phyloP scores from a whole-genome alignment of 2,797 vertebrate genomes.

The Lagothrix lagotricha region DNA sequence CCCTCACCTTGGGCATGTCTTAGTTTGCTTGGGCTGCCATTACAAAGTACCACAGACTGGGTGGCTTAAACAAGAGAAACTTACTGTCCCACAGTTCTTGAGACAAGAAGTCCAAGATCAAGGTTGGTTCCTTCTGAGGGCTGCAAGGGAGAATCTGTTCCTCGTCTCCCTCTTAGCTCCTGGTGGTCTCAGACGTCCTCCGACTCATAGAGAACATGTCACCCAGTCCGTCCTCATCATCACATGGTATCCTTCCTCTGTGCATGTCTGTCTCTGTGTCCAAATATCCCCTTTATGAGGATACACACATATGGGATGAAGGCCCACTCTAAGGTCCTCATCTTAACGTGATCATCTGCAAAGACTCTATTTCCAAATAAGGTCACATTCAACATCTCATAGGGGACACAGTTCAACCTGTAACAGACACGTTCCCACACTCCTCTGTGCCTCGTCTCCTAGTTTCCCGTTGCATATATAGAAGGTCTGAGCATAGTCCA shows the following conservation, averaged over 20 bases:
- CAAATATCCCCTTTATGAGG: neutral
- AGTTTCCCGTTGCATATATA: neutral
- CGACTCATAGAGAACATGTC: neutral
- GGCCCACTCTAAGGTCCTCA: neutral
- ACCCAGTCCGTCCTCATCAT: neutral
- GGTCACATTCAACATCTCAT: neutral
- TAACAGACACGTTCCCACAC: neutral
- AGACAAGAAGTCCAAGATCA: neutral
- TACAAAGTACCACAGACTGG: neutral
- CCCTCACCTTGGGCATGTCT: too few relatives aligned
- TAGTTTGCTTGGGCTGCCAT: neutral
- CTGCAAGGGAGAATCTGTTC: too few relatives aligned
- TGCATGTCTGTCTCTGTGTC: neutral
- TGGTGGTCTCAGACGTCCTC: neutral
- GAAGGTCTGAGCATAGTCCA: neutral
- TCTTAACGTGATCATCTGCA: neutral
- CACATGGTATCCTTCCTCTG: neutral
- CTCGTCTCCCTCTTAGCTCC: neutral
- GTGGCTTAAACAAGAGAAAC: neutral
- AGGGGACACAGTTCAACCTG: accelerated
- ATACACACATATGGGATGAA: neutral
- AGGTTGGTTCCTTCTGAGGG: neutral
- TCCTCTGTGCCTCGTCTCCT: neutral
- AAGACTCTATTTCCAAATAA: neutral
- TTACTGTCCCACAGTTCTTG: neutral